Evolutionary conservation across 2,797 vertebrate species (phyloP), one percentile per base, ranked within the genome.

Genomic region (Vultur gryphus): DNA sequence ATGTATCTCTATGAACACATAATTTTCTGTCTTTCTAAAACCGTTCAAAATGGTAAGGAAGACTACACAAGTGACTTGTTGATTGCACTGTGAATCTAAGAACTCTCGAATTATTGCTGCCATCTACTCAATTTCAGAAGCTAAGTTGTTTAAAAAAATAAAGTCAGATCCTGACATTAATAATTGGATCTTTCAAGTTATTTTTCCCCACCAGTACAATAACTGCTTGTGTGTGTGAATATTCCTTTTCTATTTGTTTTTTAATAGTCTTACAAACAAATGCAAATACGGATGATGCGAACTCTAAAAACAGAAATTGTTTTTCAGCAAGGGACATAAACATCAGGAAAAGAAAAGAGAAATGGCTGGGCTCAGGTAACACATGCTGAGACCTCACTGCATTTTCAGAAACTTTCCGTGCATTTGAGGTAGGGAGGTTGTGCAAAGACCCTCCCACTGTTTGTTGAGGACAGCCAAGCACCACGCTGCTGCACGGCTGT

Each of bases 91-190:
- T 88, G 87, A 95, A 91, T 72, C 87, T 72, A 89, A 97, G 87
- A 92, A 84, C 79, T 92, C 94, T 90, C 80, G 89, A 95, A 97
- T 95, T 95, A 96, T 62, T 41, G 15, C 93, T 97, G 96, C 86
- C 76, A 87, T 91, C 65, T 54, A 89, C 69, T 84, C 90, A 78
- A 93, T 95, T 96, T 95, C 78, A 92, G 69, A 81, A 95, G 89
- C 87, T 23, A 62, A 93, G 28, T 65, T 87, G 66, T 90, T 95
- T 71, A 19, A 93, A 92, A 93, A 92, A 92, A 29, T 13, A 31
- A 89, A 95, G 72, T 89, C 71, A 88, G 93, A 95, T 88, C 54
- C 84, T 92, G 96, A 96, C 87, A 94, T 58, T 93, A 95, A 87
- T 92, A 93, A 93, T 65, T 92, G 61, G 54, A 58, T 96, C 93